Base-by-base conservation (phyloP, 2,113 vertebrate genomes). In the Vulpes vulpes region DNA sequence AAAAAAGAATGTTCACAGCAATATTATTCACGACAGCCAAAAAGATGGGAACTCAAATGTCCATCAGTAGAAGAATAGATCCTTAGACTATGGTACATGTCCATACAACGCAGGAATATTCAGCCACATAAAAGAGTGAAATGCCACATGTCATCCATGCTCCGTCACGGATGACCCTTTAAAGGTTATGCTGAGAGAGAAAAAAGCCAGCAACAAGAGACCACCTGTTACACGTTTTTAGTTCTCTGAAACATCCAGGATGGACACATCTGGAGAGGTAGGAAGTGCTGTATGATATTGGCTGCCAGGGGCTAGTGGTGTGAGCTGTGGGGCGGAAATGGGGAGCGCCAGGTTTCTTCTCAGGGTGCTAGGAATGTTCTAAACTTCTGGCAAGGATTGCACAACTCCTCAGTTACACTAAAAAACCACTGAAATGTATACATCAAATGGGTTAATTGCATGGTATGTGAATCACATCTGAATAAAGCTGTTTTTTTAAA, bases 141-240 rank as follows among this genome's bases (percentile, higher is more conserved):
- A 25, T 43, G 19, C 16, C 62, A 38, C 43, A 8, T 43, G 43
- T 43, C 43, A 64, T 27, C 38, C 11, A 6, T 55, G 57, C 78
- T 62, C 86, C 60, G 51, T 57, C 32, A 88, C 30, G 55, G 57
- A 53, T 73, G 35, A 91, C 91, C 23, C 20, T 79, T 91, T 20
- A 79, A 96, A 51, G 3, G 15, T 64, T 81, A 80, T 38, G 74
- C 22, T 88, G 38, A 64, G 30, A 83, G 32, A 95, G 32, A 95
- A 67, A 93, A 57, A 79, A 91, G 49, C 35, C 53, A 96, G 86
- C 38, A 51, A 81, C 67, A 93, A 91, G 23, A 84, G 16, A 91
- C 71, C n/a, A 87, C 10, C 11, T 43, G 74, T 30, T 49, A 15
- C 27, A 53, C 65, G 27, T 80, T 55, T 74, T 23, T 95, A 59